Evolutionary conservation across 2,797 vertebrate genomes (phyloP).

Genomic region (Heliangelus exortis): DNA sequence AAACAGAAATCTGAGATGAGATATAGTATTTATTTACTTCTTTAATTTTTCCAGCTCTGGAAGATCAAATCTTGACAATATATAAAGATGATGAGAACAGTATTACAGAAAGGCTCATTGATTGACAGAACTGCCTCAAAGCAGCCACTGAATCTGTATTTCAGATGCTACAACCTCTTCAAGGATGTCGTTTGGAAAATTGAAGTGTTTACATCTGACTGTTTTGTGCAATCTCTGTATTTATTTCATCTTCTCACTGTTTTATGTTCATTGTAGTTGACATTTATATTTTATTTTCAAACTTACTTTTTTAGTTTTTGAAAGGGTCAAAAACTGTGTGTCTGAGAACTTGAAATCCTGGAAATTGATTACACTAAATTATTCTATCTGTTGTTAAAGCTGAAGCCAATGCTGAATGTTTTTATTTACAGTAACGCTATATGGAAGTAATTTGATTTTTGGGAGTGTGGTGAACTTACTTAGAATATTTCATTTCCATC

Average conservation of each 20-base stretch:
- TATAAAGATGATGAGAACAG: conserved; percentile 59
- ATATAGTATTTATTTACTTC: background rate
- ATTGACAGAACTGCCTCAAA: conserved; percentile 73
- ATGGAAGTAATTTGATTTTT: conserved; percentile 65
- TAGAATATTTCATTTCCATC: conserved; percentile 49
- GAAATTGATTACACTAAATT: conserved; percentile 57
- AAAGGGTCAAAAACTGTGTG: conserved; percentile 70
- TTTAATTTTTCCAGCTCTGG: conserved; percentile 86
- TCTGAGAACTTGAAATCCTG: conserved; percentile 73
- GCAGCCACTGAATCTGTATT: conserved; percentile 68
- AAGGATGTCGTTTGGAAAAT: conserved; percentile 74
- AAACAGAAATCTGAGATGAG: background rate
- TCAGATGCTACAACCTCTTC: conserved; percentile 72
- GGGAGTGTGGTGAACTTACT: conserved; percentile 38
- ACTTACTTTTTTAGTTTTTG: conserved; percentile 74
- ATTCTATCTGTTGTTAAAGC: conserved; percentile 22
- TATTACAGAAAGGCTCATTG: conserved; percentile 54
- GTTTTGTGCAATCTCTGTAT: conserved; percentile 93
- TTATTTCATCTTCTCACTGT: conserved; percentile 92
- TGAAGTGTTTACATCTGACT: conserved; percentile 87
- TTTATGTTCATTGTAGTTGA: conserved; percentile 81
- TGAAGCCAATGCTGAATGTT: conserved; percentile 62
- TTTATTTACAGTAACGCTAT: conserved; percentile 47
- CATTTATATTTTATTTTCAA: conserved; percentile 80
- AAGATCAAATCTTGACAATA: conserved; percentile 96